These are phyloP conservation scores for Micronycteris hirsuta DNA, from an alignment of 2,113 vertebrate genomes.

Conservation along the genomic window DNA sequence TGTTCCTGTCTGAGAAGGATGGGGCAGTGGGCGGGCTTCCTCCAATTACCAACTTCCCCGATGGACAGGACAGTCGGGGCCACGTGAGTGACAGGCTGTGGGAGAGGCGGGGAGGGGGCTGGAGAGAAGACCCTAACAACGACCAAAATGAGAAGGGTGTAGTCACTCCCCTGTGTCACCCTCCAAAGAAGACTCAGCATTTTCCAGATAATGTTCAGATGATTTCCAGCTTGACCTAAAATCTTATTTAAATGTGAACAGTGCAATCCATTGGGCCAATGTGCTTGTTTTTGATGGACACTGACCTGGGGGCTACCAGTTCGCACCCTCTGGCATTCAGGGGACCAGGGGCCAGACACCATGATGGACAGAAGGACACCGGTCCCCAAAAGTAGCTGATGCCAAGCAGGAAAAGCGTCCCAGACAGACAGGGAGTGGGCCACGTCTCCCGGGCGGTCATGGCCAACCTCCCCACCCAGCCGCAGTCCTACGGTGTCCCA, in stretches of 20 bases:
- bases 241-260: neutral
- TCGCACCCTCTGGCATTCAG: neutral
- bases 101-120: neutral
- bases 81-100: neutral
- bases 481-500: neutral
- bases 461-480: neutral
- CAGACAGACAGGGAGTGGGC: neutral
- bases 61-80: too few species aligned
- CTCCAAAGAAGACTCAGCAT: neutral
- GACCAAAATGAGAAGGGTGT: neutral
- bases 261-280: neutral
- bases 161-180: rapidly evolving
- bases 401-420: rapidly evolving
- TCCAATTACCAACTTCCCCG: neutral
- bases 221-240: neutral
- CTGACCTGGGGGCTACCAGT: neutral
- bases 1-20: neutral
- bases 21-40: neutral
- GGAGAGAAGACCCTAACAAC: neutral
- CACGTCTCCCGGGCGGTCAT: too few species aligned
- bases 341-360: neutral
- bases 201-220: neutral
- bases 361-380: rapidly evolving
- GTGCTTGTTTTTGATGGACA: neutral
- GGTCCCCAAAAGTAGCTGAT: neutral